Conservation (phyloP, 1,140 invertebrate genomes). For the Drosophila azteca region DNA sequence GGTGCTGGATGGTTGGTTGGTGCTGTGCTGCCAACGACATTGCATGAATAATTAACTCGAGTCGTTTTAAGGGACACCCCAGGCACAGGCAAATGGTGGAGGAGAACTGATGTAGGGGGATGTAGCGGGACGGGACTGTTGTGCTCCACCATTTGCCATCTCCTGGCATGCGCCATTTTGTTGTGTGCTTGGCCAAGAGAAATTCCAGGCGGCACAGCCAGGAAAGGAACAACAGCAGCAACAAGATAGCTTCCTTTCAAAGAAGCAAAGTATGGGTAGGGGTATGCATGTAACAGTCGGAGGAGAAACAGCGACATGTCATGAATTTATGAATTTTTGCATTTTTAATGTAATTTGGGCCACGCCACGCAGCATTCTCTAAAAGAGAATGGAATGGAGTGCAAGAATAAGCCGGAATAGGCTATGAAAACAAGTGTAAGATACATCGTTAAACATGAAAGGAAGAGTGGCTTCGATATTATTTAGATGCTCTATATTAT, state of each 20-base stretch:
- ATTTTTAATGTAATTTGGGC: constrained; percentile 80
- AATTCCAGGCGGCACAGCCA: constrained; percentile 36
- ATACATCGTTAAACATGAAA: too few relatives aligned
- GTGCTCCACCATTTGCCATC: constrained; percentile 54
- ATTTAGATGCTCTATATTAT: too few relatives aligned
- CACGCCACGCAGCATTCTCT: constrained; percentile 34
- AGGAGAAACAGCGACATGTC: constrained; percentile 64
- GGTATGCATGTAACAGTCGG: neutral
- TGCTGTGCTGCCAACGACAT: constrained; percentile 63
- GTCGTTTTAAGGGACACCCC: constrained; percentile 46
- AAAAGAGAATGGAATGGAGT: neutral
- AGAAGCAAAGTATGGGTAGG: constrained; percentile 15
- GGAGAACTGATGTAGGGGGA: neutral
- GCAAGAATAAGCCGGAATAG: too few relatives aligned
- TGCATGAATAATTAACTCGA: constrained; percentile 82
- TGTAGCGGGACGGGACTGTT: neutral
- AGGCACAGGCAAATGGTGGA: neutral
- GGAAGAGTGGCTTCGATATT: too few relatives aligned
- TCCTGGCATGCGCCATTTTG: constrained; percentile 75
- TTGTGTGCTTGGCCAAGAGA: constrained; percentile 53
- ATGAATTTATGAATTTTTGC: constrained; percentile 81
- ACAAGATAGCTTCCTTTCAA: constrained; percentile 2
- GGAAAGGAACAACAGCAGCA: constrained; percentile 38
- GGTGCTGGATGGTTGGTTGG: constrained; percentile 23
- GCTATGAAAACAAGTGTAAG: neutral